These are phyloP conservation scores for Phlogophora meticulosa DNA, from an alignment of 2,888 invertebrate species.

Conservation along the genomic window DNA sequence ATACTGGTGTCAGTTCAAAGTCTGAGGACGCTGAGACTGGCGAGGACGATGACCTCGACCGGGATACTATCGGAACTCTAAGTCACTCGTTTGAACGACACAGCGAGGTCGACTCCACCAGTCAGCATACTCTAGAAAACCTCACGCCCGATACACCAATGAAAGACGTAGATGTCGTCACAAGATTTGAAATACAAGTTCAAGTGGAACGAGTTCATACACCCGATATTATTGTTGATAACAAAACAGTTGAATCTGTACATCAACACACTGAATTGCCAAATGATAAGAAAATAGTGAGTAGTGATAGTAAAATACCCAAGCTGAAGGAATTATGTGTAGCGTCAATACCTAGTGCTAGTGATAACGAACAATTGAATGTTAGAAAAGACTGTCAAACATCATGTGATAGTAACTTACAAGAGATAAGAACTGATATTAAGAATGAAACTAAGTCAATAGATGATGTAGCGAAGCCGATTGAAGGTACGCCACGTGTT, in stretches of 20 bases:
- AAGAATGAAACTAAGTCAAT: slow-evolving; percentile 87
- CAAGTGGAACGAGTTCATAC: slow-evolving; percentile 61
- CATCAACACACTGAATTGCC: slow-evolving; percentile 80
- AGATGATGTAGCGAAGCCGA: slow-evolving; percentile 77
- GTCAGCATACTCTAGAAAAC: slow-evolving; percentile 87
- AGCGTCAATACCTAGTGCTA: slow-evolving; percentile 86
- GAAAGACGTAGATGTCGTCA: slow-evolving; percentile 79
- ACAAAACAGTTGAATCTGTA: slow-evolving; percentile 60
- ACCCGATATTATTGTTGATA: slow-evolving; percentile 68
- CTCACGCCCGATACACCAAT: slow-evolving; percentile 86
- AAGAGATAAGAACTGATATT: slow-evolving; percentile 81
- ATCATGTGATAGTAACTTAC: slow-evolving; percentile 86
- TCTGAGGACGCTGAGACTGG: slow-evolving; percentile 71
- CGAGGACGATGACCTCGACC: slow-evolving; percentile 83
- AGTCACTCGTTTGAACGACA: slow-evolving; percentile 88
- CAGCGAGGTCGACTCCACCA: slow-evolving; percentile 78
- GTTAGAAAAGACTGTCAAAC: slow-evolving; percentile 86
- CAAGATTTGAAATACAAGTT: slow-evolving; percentile 67
- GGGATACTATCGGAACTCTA: slow-evolving; percentile 85
- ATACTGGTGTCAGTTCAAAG: slow-evolving; percentile 76
- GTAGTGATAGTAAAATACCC: slow-evolving; percentile 84
- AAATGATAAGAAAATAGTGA: slow-evolving; percentile 80
- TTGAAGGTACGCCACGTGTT: slow-evolving; percentile 68
- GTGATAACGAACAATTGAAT: slow-evolving; percentile 82
- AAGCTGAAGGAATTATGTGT: slow-evolving; percentile 85